These are phyloP conservation scores for Congeria kusceri DNA, from an alignment of 2,888 invertebrate genomes.

Conservation along the genomic window DNA sequence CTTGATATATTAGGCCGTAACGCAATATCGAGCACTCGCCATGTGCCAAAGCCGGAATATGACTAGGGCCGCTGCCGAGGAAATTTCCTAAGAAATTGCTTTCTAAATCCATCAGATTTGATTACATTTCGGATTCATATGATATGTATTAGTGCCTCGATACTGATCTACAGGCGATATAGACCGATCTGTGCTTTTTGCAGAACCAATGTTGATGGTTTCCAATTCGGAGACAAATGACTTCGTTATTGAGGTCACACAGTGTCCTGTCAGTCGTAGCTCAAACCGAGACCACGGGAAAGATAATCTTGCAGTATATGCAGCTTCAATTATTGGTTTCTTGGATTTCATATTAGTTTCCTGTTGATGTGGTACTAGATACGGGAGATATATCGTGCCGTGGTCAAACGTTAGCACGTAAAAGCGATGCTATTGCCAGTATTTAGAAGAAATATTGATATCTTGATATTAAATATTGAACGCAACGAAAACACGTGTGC, in stretches of 20 bases:
- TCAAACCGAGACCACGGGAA: slow-evolving; percentile 40
- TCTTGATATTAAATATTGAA: too few species aligned
- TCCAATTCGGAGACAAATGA: slow-evolving; percentile 28
- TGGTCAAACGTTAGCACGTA: slow-evolving; percentile 36
- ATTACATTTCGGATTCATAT: slow-evolving; percentile 56
- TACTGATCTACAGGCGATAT: slow-evolving; percentile 59
- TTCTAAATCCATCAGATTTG: slow-evolving; percentile 59
- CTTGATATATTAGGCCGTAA: slow-evolving; percentile 46
- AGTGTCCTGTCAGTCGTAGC: slow-evolving; percentile 34
- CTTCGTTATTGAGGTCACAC: slow-evolving; percentile 49
- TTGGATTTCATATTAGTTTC: slow-evolving; percentile 51
- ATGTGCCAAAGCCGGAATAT: background rate
- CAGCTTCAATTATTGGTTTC: slow-evolving; percentile 46
- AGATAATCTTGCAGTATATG: slow-evolving; percentile 38
- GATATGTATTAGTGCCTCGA: slow-evolving; percentile 63
- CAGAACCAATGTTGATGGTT: background rate
- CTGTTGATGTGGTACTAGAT: slow-evolving; percentile 50
- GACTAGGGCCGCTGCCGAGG: slow-evolving; percentile 34
- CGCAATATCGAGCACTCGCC: slow-evolving; percentile 26
- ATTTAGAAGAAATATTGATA: too few species aligned
- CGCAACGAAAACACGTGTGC: too few species aligned
- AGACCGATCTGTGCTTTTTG: background rate
- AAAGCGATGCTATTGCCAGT: too few species aligned
- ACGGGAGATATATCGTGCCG: slow-evolving; percentile 36
- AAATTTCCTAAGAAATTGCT: slow-evolving; percentile 30